A percentile compares a stretch with the other conserved stretches of the same genome.
These are phyloP conservation scores for Ostrea denselamellosa DNA, from an alignment of 1,140 invertebrate species.

Conservation along the genomic window DNA sequence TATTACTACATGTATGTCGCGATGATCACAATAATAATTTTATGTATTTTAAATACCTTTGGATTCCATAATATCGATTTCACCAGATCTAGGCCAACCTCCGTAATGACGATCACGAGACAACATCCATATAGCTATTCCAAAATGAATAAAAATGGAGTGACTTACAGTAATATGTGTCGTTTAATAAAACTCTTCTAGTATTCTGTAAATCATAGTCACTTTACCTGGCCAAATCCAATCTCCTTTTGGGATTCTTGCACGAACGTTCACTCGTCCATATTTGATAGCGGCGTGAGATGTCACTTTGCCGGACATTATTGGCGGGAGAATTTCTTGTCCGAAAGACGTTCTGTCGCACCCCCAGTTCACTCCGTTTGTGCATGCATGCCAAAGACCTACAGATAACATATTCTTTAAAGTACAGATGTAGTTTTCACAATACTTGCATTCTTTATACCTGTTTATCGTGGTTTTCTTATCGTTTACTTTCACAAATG, in stretches of 20 bases:
- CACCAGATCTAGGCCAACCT: constrained; percentile 77
- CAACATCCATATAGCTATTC: constrained; percentile 77
- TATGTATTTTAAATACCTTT: constrained; percentile 58
- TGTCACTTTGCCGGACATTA: constrained; percentile 54
- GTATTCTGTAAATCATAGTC: not conserved
- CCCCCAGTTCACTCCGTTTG: constrained; percentile 38
- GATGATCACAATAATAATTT: too few species aligned
- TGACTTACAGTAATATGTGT: not conserved
- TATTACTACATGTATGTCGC: too few species aligned
- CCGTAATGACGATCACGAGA: constrained; percentile 71
- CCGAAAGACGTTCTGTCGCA: constrained; percentile 28
- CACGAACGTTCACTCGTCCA: constrained; percentile 53
- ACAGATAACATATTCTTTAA: not conserved
- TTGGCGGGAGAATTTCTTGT: constrained; percentile 49
- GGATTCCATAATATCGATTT: constrained; percentile 78
- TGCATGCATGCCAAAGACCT: constrained; percentile 41
- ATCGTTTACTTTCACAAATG: too few species aligned
- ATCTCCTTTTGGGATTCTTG: constrained; percentile 80
- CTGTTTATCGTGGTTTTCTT: too few species aligned
- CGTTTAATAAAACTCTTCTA: too few species aligned
- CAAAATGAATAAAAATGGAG: not conserved
- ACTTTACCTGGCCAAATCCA: constrained; percentile 87
- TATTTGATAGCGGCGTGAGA: constrained; percentile 49
- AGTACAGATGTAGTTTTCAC: not conserved
- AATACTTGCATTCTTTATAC: too few species aligned